These are phyloP conservation scores for Epizoanthus stellaris DNA, from an alignment of 92 coral and sea anemone species.

Conservation along the genomic window DNA sequence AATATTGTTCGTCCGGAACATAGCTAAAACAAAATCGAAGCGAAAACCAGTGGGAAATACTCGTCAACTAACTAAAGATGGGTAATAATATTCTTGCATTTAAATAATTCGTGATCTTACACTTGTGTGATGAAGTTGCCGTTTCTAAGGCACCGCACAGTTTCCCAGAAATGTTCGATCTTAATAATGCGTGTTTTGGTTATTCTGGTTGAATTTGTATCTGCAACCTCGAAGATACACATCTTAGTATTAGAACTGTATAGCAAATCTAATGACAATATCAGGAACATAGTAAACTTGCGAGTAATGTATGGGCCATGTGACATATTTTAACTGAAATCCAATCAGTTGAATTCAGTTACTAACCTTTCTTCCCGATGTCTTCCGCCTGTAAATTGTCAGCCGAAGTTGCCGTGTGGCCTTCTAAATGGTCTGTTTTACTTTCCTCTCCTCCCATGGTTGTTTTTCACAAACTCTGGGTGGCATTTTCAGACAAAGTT, in stretches of 20 bases:
- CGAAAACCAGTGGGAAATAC: no score
- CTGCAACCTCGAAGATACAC: no score
- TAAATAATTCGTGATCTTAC: neutral
- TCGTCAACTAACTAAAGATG: no score
- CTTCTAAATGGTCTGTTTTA: conserved; percentile 9
- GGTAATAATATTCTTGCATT: no score
- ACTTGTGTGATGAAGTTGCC: neutral
- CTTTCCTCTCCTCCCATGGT: conserved; percentile 5
- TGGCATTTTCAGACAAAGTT: neutral
- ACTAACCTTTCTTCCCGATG: neutral
- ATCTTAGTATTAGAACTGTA: no score
- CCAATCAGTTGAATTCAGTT: neutral
- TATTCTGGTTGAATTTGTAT: neutral
- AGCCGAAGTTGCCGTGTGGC: neutral
- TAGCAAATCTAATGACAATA: no score
- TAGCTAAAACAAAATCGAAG: no score
- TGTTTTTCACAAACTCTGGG: conserved; percentile 2
- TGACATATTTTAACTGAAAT: neutral
- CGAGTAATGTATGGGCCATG: no score
- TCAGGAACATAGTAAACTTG: no score
- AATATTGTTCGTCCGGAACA: no score
- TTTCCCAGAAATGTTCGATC: conserved; percentile 1
- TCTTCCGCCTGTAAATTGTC: neutral
- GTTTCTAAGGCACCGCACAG: conserved; percentile 7
- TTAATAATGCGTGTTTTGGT: neutral